These are phyloP conservation scores for Rhorus exstirpatorius DNA, from an alignment of 2,888 invertebrate species.

Conservation along the genomic window DNA sequence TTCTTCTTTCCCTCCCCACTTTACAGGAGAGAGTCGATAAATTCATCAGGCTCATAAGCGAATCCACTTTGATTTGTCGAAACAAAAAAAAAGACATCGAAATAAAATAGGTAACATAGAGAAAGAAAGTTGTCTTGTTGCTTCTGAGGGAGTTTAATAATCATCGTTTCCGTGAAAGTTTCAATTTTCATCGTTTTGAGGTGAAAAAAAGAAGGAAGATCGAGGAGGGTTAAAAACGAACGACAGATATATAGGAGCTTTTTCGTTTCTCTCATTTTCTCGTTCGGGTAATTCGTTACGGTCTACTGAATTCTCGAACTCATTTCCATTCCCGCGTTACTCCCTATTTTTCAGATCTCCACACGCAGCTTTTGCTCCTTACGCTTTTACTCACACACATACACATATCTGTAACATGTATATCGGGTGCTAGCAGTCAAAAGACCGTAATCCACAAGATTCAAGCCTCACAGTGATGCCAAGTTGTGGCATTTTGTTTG, in stretches of 20 bases:
- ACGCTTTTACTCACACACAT: not conserved
- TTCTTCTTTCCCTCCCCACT: constrained; percentile 10
- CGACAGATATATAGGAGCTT: constrained; percentile 35
- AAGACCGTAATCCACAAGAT: not conserved
- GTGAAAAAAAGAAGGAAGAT: constrained; percentile 5
- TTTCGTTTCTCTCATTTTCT: constrained; percentile 42
- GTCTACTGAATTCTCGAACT: constrained; percentile 57
- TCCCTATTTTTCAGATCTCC: not conserved
- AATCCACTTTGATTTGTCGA: constrained; percentile 54
- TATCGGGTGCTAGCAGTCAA: no score
- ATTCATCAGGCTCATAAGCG: constrained; percentile 66
- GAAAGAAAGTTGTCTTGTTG: constrained; percentile 27
- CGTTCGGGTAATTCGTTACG: constrained; percentile 67
- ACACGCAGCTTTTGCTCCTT: constrained; percentile 1
- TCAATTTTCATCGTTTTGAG: constrained; percentile 31
- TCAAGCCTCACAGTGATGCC: no score
- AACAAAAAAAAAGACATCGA: constrained; percentile 27
- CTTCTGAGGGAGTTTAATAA: constrained; percentile 44
- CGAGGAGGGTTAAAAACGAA: constrained; percentile 45
- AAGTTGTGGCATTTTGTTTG: no score
- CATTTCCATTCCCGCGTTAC: constrained; percentile 42
- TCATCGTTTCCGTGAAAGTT: constrained; percentile 41
- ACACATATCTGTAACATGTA: not conserved
- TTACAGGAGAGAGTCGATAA: constrained; percentile 48
- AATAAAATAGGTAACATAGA: not conserved